Evolutionary conservation across 2,797 vertebrate species (phyloP), one percentile per base, ranked within the genome.

Genomic region (Esox lucius): DNA sequence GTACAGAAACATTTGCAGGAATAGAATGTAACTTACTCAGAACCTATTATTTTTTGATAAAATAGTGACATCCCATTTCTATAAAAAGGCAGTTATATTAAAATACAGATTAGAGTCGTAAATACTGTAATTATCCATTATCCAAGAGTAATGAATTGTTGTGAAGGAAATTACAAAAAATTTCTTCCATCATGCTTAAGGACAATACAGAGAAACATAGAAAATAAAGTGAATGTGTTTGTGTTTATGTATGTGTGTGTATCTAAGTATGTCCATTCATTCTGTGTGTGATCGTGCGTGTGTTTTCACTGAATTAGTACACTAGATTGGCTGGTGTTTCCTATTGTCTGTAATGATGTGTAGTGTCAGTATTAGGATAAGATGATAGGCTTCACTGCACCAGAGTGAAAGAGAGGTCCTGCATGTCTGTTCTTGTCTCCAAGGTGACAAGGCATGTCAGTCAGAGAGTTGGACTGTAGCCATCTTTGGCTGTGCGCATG

Each of bases 271-370:
- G 22, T 70, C 22, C 15, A 17, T 70, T 24, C 15, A 28, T 24
- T 26, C 24, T 49, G 46, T 49, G 68, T 48, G 46, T 68, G 66
- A n/a, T 17, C 11, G 16, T 68, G 31, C 33, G 65, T 67, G 31
- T 67, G 35, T 68, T 31, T 42, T 39, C 46, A 51, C 13, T 19
- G 22, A 70, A 13, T 51, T 49, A 70, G 26, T 48, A 51, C 24
- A 70, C 42, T 24, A 26, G 13, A 26, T 24, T 16, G 51, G 49
- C 28, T 59, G 73, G 62, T 53, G 69, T 51, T 33, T 68, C 24
- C 71, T 67, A 71, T 80, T 70, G 73, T 68, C 46, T 72, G 79
- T 68, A 64, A 68, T 33, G 39, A 65, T 67, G 33, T 66, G 62
- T 24, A 39, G 48, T 71, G 56, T 71, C 59, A 70, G 59, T 62